These are phyloP conservation scores for Drosophila melanica DNA, from an alignment of 1,140 invertebrate species.

Conservation along the genomic window DNA sequence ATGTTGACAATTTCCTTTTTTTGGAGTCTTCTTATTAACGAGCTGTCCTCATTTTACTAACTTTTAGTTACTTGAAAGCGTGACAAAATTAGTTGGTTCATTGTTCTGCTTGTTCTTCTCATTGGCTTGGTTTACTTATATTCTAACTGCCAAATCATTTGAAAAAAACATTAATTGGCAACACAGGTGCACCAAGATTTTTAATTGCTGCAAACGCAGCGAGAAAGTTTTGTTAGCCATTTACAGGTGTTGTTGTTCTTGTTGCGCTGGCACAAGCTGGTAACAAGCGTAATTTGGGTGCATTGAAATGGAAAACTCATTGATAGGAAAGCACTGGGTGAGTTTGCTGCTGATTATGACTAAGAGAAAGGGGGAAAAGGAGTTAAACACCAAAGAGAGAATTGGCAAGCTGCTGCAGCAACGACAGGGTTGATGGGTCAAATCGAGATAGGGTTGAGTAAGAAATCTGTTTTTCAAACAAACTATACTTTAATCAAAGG, in stretches of 20 bases:
- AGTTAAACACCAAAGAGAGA: not conserved
- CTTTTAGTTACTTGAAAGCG: not conserved
- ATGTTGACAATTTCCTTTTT: not conserved
- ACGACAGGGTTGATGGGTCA: not conserved
- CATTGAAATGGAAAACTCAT: slow-evolving; percentile 64
- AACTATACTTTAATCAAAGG: slow-evolving; percentile 34
- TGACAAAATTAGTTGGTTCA: slow-evolving; percentile 22
- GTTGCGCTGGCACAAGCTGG: slow-evolving; percentile 43
- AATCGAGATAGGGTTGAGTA: slow-evolving; percentile 12
- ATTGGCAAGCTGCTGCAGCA: not conserved
- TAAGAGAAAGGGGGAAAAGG: not conserved
- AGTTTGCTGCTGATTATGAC: slow-evolving; percentile 24
- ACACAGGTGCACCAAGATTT: slow-evolving; percentile 53
- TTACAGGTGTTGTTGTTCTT: slow-evolving; percentile 22
- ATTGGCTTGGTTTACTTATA: slow-evolving; percentile 20
- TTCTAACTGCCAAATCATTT: slow-evolving; percentile 48
- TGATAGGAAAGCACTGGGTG: slow-evolving; percentile 41
- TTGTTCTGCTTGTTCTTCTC: slow-evolving; percentile 6
- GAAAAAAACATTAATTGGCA: slow-evolving; percentile 76
- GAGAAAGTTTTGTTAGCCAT: slow-evolving; percentile 47
- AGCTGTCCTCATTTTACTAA: not conserved
- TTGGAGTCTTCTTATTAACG: not conserved
- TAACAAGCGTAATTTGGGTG: slow-evolving; percentile 54
- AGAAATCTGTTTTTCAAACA: slow-evolving; percentile 19
- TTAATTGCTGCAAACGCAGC: slow-evolving; percentile 74